These are phyloP conservation scores for Lagenorhynchus albirostris DNA, from an alignment of 2,113 vertebrate genomes.

Conservation along the genomic window DNA sequence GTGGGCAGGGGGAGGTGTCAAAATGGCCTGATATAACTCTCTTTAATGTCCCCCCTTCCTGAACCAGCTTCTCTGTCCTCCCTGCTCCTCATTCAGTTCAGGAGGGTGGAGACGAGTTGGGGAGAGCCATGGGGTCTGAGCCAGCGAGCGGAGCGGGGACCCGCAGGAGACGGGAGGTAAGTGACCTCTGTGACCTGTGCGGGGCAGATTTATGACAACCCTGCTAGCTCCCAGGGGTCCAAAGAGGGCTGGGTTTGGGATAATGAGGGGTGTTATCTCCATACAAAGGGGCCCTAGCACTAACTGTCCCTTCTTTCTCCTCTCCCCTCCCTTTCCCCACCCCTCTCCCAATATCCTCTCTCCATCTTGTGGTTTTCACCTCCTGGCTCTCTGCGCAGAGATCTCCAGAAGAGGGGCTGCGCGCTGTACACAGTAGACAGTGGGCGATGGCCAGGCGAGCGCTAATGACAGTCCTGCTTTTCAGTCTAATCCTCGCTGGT, in stretches of 20 bases:
- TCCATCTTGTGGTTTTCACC: background rate
- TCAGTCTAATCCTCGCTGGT: slow-evolving; percentile 22
- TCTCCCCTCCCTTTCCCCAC: background rate
- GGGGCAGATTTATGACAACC: background rate
- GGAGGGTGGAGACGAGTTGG: background rate
- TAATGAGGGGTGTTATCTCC: background rate
- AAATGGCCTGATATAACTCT: background rate
- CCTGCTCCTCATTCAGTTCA: background rate
- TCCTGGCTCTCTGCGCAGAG: background rate
- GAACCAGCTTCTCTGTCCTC: slow-evolving; percentile 1
- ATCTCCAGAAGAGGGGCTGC: background rate
- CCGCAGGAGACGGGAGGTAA: slow-evolving; percentile 46
- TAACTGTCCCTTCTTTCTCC: background rate
- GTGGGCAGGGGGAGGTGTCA: no score
- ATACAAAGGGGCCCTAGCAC: background rate
- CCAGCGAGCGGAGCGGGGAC: background rate
- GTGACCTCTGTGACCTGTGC: background rate
- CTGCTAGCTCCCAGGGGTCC: background rate
- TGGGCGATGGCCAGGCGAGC: background rate
- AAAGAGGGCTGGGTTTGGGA: background rate
- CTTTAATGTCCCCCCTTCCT: background rate
- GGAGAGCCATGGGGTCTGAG: background rate
- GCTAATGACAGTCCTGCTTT: background rate
- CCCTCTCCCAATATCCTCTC: no score
- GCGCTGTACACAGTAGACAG: rapidly evolving